Base-by-base conservation (phyloP, 2,113 vertebrate species). In the Rhadina sibilatrix region DNA sequence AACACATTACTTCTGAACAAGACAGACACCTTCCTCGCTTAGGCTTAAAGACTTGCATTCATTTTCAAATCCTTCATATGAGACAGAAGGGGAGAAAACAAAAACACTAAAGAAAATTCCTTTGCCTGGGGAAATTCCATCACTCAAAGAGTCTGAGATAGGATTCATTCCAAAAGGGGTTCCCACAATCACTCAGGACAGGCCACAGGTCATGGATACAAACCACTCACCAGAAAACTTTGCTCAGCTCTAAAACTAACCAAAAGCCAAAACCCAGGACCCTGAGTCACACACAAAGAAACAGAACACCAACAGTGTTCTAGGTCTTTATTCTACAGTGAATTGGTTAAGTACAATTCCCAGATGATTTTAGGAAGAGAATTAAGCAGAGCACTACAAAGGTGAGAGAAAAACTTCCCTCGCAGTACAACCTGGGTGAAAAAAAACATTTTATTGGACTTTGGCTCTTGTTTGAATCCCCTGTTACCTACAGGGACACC, bases 101-200 rank as follows among this genome's bases (percentile, higher is more conserved):
- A 85, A 93, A 90, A 59, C 69, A 53, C 56, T 78, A 17, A 63
- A 92, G 72, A 83, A 94, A 91, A 91, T 87, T 81, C 33, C 60
- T 44, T 44, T 52, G 57, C 28, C 1, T 1, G 16, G 19, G n/a
- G 44, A 90, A 94, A 92, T 84, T 59, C 91, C 83, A 84, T 57
- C 42, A 35, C n/a, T 91, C 49, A 81, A 78, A 44, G 64, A 42
- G 52, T 44, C 42, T 52, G 52, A 87, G 74, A 68, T 37, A 91
- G 38, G 72, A 40, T 33, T 87, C 69, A 63, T 88, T 76, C 79
- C 83, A 65, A 44, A 88, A 77, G 37, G 8, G 22, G 42, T 61
- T 92, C 63, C 66, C 66, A 69, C 72, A 76, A 74, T 75, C 82
- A 35, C 35, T 92, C 79, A 61, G 77, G 46, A 78, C n/a, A 74